A percentile compares a stretch with the other conserved stretches of the same genome.
Conservation (phyloP, 2,797 vertebrate species). For the Cottoperca gobio region DNA sequence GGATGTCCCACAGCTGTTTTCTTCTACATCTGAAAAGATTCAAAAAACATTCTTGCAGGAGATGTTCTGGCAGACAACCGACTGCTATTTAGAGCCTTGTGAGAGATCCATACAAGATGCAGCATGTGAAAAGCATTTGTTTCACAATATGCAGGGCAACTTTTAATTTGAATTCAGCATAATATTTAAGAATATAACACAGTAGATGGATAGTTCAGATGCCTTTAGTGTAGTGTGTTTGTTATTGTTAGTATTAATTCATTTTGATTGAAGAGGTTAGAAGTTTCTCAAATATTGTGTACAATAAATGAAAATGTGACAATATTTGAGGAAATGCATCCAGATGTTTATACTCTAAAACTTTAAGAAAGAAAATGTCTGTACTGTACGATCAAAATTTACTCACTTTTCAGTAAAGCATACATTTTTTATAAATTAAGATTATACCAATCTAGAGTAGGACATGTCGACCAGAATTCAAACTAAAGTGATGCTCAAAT, state of each 20-base stretch:
- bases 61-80: not conserved
- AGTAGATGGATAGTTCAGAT: not conserved
- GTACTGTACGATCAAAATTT: too few species aligned
- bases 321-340: not conserved
- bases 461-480: not conserved
- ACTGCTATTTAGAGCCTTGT: conserved; percentile 4
- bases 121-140: not conserved
- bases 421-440: too few species aligned
- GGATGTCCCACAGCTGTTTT: conserved; percentile 3
- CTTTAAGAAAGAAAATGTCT: too few species aligned
- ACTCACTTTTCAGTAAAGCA: not conserved
- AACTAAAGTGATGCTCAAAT: too few species aligned
- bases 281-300: not conserved
- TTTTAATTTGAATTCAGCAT: not conserved
- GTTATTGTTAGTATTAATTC: not conserved
- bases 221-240: not conserved
- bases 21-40: not conserved
- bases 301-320: not conserved
- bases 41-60: not conserved
- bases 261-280: not conserved
- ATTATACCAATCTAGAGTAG: not conserved
- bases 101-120: not conserved
- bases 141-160: not conserved
- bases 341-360: too few species aligned
- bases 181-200: not conserved